Percentiles rank a stretch among this genome's conserved stretches.
These are phyloP conservation scores for Acipenser oxyrinchus DNA, from an alignment of 2,797 vertebrate genomes.

Conservation along the genomic window DNA sequence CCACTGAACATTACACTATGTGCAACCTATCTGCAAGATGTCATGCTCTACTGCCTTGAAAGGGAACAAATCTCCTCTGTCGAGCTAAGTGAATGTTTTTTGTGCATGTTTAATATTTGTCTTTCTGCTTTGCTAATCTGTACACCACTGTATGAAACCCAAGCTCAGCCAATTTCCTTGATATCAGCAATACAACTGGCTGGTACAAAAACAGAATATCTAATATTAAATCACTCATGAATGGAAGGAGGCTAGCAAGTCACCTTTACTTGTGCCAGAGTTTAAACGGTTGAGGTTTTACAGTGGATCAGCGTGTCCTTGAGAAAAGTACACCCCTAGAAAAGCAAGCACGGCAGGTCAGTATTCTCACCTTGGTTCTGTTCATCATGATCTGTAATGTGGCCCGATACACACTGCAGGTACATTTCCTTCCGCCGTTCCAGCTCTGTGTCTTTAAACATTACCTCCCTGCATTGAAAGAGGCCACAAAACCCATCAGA, in stretches of 20 bases:
- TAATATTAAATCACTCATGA: not conserved
- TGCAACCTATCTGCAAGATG: no score
- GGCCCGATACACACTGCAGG: conserved; percentile 39
- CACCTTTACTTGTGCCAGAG: not conserved
- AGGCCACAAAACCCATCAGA: not conserved
- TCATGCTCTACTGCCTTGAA: no score
- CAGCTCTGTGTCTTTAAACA: conserved; percentile 36
- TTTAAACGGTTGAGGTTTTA: not conserved
- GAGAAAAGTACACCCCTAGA: not conserved
- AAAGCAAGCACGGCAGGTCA: not conserved
- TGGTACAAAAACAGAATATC: not conserved
- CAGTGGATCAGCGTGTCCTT: not conserved
- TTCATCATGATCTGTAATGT: conserved; percentile 34
- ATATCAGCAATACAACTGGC: not conserved
- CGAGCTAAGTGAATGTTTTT: no score
- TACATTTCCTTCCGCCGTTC: conserved; percentile 45
- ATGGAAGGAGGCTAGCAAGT: not conserved
- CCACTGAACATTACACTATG: no score
- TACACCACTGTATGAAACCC: no score
- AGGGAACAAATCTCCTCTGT: no score
- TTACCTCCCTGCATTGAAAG: conserved; percentile 24
- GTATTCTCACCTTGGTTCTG: conserved; percentile 45
- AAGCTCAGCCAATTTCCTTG: no score
- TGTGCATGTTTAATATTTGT: no score
- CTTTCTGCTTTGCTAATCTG: no score